Evolutionary conservation across 2,797 vertebrate genomes (phyloP), one percentile per base, ranked within the genome.

Genomic region (Emys orbicularis): DNA sequence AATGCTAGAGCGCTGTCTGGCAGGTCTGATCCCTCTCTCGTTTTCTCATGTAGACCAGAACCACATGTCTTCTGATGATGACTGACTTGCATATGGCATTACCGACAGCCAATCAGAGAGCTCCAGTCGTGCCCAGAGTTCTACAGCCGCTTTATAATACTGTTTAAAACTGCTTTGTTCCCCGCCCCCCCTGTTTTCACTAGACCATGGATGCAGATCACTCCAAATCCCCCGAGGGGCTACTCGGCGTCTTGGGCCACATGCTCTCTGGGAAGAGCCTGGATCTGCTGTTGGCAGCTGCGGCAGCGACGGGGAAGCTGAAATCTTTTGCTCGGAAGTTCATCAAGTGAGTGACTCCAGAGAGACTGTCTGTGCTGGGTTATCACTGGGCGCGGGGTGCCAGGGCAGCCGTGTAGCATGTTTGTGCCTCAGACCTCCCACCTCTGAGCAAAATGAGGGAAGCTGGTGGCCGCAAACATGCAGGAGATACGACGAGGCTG

Each of bases 181-280:
- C 81, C 61, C 34, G 5, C 49, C 80, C 2, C 59, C 44, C 74
- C 68, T 76, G n/a, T 44, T 34, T 6, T 96, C 12, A 76, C 15
- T 59, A 99, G 99, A 99, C 99, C 0, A 99, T 99, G 97, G 99
- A 99, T 96, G 99, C 99, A 0, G 99, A 99, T 97, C 99, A 99
- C 86, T 99, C 99, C 47, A 99, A 99, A 97, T 99, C 99, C 37
- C 99, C 99, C 0, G 99, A 99, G 96, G 99, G 99, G 3, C 97
- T 99, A 68, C 98, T 99, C 59, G 99, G 99, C 11, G 99, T 99
- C 94, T 97, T 99, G 93, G 99, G 99, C 52, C 99, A 99, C 98
- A 99, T 99, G 99, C 97, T 99, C 81, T 99, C 99, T 2, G 99
- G 99, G 88, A 99, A 99, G 98, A 99, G 99, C 95, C 98, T 99